Base-by-base conservation (phyloP, 2,888 invertebrate genomes). In the Drosophila mimica region DNA sequence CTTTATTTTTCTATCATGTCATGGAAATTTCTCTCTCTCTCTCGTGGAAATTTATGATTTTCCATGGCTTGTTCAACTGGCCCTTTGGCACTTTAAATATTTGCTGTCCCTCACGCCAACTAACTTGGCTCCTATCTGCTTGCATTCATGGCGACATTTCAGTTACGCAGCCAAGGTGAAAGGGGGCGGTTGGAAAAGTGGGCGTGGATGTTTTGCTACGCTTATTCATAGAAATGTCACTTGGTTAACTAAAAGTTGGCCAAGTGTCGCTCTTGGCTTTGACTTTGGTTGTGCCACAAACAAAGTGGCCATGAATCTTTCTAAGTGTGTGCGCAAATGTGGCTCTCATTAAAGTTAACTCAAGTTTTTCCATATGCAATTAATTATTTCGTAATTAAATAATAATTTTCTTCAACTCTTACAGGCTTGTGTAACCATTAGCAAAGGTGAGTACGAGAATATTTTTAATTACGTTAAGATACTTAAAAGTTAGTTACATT, bases 201-300 rank as follows among this genome's bases (percentile, higher is more conserved):
- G 46, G n/a, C 13, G 63, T 33, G 2, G 15, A 25, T 17, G 38
- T 20, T 43, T 53, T 38, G 65, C 25, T 34, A 63, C 51, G 71
- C 56, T 63, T 54, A 70, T 79, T 54, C 76, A 66, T 49, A 64
- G 30, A 17, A 49, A 40, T n/a, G 28, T 15, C 64, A 70, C 79
- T 74, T 68, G 58, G 67, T 65, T 57, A 30, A n/a, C 70, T 34
- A 25, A 76, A 70, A 65, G 61, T 74, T 72, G 53, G 52, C 64
- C 74, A 74, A 79, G 74, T 77, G 57, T 56, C 56, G 69, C 73
- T 68, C 78, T 78, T 78, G 78, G 78, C 79, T 79, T 78, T 78
- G 78, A 34, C 76, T 46, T 46, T 25, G 46, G 20, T 54, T 64
- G 53, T 72, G 63, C 33, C 70, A 70, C 67, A 56, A 62, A 70